Base-by-base conservation (phyloP, 2,113 vertebrate species). In the Ophthalmolycus amberensis region DNA sequence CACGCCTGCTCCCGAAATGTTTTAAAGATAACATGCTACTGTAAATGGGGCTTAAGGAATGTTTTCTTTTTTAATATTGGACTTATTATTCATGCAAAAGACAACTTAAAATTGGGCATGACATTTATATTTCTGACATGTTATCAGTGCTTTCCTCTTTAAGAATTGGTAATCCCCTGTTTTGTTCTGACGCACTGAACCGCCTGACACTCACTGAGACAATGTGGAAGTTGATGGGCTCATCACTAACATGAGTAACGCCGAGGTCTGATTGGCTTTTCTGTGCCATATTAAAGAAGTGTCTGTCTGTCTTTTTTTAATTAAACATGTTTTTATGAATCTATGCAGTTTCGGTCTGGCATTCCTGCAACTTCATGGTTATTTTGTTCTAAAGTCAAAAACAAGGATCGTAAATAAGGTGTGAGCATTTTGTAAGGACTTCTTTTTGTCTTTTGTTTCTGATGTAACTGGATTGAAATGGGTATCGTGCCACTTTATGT, bases 321-420 rank as follows among this genome's bases (percentile, higher is more conserved):
- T 82, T 68, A 6, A 6, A 34, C 34, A 34, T 34, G 69, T 48
- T 88, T 93, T 86, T 84, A 76, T 75, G 80, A 94, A 94, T 90
- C 93, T 94, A 95, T 95, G 94, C 94, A 95, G 93, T 92, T 92
- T 91, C 46, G 65, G 86, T 82, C 86, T 90, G 81, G 86, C 85
- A 89, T 91, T 90, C 83, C 93, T 92, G 84, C 88, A 92, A 84
- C 71, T 70, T 84, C 75, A 88, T 75, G 88, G 79, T 82, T 85
- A 88, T 90, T 83, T 90, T 77, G 78, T 82, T 89, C 77, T 73
- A 77, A 88, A 83, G 71, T 85, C 40, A 75, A 88, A 90, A 83
- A 71, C 59, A 42, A 79, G 10, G 37, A 83, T 89, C 78, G 75
- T 71, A 78, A 85, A 79, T 44, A 29, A 25, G 84, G 88, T 87